Evolutionary conservation across 2,113 vertebrate species (phyloP).

Genomic region (Pipa parva): DNA sequence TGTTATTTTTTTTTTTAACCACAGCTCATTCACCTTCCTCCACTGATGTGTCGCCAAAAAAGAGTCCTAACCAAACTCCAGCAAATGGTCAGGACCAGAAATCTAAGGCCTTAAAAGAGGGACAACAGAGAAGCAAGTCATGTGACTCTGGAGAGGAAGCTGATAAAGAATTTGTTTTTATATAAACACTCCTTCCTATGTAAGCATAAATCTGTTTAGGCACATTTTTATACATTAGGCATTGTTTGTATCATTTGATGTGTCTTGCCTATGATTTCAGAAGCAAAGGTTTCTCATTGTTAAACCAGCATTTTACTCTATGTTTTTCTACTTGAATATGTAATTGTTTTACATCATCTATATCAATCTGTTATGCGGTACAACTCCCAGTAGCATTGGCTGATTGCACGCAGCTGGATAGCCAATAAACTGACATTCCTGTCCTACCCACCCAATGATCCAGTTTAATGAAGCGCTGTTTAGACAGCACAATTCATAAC

Average conservation of each 20-base stretch:
- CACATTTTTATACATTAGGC: slow-evolving; percentile 10
- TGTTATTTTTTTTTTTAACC: slow-evolving; percentile 11
- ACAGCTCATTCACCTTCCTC: slow-evolving; percentile 47
- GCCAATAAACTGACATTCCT: no score
- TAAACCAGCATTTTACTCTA: slow-evolving; percentile 52
- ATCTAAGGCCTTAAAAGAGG: slow-evolving; percentile 65
- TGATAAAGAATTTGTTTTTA: slow-evolving; percentile 89
- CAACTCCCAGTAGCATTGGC: no score
- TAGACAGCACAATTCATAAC: no score
- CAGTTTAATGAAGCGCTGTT: no score
- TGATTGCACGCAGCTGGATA: no score
- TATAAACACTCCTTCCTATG: slow-evolving; percentile 54
- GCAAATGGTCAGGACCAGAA: slow-evolving; percentile 68
- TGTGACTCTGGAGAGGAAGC: slow-evolving; percentile 81
- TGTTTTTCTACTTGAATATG: slow-evolving; percentile 62
- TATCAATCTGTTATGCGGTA: no score
- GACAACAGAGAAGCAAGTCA: slow-evolving; percentile 71
- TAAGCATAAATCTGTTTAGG: slow-evolving; percentile 38
- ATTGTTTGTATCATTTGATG: slow-evolving; percentile 27
- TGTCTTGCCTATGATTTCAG: not conserved
- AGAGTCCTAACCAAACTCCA: slow-evolving; percentile 60
- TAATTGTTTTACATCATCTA: not conserved
- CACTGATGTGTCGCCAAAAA: slow-evolving; percentile 61
- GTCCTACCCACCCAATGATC: no score
- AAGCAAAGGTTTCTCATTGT: slow-evolving; percentile 51